These are phyloP conservation scores for Muscicapa adusta DNA, from an alignment of 2,113 vertebrate species.

Conservation along the genomic window DNA sequence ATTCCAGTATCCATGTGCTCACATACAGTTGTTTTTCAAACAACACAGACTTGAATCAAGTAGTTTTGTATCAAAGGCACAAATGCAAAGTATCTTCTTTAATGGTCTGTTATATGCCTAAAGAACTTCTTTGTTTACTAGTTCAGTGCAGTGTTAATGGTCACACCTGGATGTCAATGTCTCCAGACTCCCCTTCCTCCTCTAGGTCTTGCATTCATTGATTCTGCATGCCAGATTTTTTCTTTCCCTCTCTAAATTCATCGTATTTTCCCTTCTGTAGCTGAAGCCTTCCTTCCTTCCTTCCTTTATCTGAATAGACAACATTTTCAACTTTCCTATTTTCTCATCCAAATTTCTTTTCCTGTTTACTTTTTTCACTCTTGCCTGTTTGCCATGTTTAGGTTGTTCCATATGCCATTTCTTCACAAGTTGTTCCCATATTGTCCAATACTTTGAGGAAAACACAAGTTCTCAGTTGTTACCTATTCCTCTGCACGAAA, in stretches of 20 bases:
- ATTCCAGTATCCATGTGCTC: slow-evolving; percentile 22
- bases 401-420: not conserved
- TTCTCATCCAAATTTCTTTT: not conserved
- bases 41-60: not conserved
- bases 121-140: not conserved
- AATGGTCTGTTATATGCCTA: not conserved
- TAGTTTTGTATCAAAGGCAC: not conserved
- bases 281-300: not conserved
- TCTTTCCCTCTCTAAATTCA: not conserved
- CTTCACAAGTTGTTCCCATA: not conserved
- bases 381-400: not conserved
- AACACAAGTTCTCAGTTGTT: not conserved
- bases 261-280: not conserved
- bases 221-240: not conserved
- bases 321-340: not conserved
- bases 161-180: not conserved
- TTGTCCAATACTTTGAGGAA: not conserved
- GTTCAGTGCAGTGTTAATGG: not conserved
- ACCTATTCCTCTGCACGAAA: not conserved
- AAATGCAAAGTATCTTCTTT: not conserved
- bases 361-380: not conserved
- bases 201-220: not conserved
- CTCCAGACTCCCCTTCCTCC: not conserved
- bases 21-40: not conserved
- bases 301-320: not conserved